Base-by-base conservation (phyloP, 2,113 vertebrate species). In the Noturus placidus region DNA sequence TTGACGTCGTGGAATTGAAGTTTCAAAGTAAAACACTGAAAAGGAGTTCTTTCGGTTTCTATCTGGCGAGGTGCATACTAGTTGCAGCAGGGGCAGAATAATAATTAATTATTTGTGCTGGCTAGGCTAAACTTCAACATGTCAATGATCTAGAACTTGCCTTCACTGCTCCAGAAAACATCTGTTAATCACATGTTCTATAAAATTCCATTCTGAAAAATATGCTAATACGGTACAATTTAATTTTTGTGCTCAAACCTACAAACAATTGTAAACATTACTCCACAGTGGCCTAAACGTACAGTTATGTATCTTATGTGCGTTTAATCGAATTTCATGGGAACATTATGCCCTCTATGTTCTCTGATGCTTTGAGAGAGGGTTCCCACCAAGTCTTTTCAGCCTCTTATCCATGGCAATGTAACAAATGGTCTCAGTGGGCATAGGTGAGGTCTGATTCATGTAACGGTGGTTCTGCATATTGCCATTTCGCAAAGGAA, bases 401-500 rank as follows among this genome's bases (percentile, higher is more conserved):
- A 52, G 54, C 9, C 70, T 85, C 38, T 63, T 78, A 59, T 25
- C 25, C 67, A 61, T 67, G 38, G 79, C 63, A 54, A 54, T 74
- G 52, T 33, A 46, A 54, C 9, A 79, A 57, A 74, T 38, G 14
- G 33, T 35, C 82, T 4, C 82, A 46, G 54, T 77, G 50, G 56
- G 25, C 7, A 25, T 13, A 69, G 42, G 13, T n/a, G 4, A 80
- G 25, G 78, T 79, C 19, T 79, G 88, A 82, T 83, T 46, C 76
- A 79, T 84, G 20, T n/a, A 59, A 27, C 83, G 17, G 56, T 70
- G 67, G 70, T 82, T 63, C 35, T 50, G 78, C 81, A n/a, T 15
- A 46, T 59, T 78, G 33, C 63, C 50, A 87, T 87, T 89, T 82
- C 82, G 59, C 83, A 82, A 67, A 84, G 0, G 50, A 74, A 86